Evolutionary conservation across 2,113 vertebrate genomes (phyloP), one percentile per base, ranked within the genome.

Genomic region (Oreotragus oreotragus): DNA sequence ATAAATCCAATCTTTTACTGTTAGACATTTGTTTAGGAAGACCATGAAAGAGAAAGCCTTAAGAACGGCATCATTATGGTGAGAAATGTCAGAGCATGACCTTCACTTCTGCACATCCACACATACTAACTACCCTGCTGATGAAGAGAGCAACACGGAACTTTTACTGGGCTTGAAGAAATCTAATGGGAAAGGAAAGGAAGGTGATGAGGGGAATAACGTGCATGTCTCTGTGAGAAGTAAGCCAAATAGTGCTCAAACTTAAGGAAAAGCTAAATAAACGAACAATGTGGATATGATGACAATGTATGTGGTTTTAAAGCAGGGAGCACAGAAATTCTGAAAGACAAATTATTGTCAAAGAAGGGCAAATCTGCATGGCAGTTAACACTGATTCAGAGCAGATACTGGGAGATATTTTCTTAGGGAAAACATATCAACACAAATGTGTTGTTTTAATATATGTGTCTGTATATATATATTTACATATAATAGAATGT

Each of bases 211-310:
- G 2, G 23, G 62, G 0, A 4, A 3, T 53, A 55, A 66, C 91
- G 60, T 49, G n/a, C 97, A 97, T 91, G 1, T 4, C 16, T 86
- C 3, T 14, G 87, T 89, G 13, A 96, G 19, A 98, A 97, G 95
- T 55, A 73, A 94, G 3, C 80, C 88, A 85, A 36, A 91, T 70
- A 89, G 88, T 97, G 91, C 94, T 97, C 25, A 57, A 84, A 83
- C 47, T n/a, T 57, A 85, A 96, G 58, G 89, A 77, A 97, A 97
- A 96, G 62, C 6, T 47, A 97, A 97, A 91, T 97, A 96, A 97
- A 98, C 91, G n/a, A 98, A 90, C 27, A 94, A 57, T 93, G 88
- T 93, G 36, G 7, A 43, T 95, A 92, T 94, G 64, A 60, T 85
- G 64, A 97, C 53, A 97, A 51, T 90, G 30, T 97, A 97, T 51